Evolutionary conservation across 2,797 vertebrate genomes (phyloP), one percentile per base, ranked within the genome.

Genomic region (Gadopsis marmoratus): DNA sequence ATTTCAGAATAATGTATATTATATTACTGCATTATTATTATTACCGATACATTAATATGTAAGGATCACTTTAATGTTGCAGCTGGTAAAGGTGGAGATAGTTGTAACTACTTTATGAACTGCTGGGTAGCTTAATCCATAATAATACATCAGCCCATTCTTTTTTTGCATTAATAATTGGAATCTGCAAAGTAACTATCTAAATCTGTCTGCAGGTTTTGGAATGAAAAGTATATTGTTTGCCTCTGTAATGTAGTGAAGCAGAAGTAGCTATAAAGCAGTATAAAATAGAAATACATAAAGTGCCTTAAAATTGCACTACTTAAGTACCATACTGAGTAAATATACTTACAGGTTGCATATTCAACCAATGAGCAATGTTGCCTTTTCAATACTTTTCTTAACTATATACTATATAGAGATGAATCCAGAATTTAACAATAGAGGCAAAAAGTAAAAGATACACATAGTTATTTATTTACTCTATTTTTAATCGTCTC

Each of bases 341-440:
- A 26, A 41, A 41, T 9, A 6, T 48, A n/a, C 21, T 23, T 11
- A 51, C 54, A 37, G 31, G 41, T 35, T 37, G 12, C 7, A 53
- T 13, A 17, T 23, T 69, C 51, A 76, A 71, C 55, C 65, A 78
- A 64, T 68, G 39, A 41, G 39, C 3, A 4, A 41, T 4, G 37
- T 37, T 71, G 11, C 64, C 63, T 73, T 59, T 26, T 78, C n/a
- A 71, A 66, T 11, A 3, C 1, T 59, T 53, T 61, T 26, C 26
- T 26, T 26, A 26, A 26, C 26, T 26, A 26, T 26, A 26, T 26
- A 26, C 26, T 26, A 26, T 26, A 26, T 26, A 26, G 26, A 76
- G 50, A 45, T 56, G 0, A 56, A 71, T 62, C 26, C n/a, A 50
- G 0, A 31, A 45, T 31, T 37, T 48, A 14, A 50, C 17, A 51